Evolutionary conservation across 2,113 vertebrate genomes (phyloP), one percentile per base, ranked within the genome.

Genomic region (Aphelocoma coerulescens): DNA sequence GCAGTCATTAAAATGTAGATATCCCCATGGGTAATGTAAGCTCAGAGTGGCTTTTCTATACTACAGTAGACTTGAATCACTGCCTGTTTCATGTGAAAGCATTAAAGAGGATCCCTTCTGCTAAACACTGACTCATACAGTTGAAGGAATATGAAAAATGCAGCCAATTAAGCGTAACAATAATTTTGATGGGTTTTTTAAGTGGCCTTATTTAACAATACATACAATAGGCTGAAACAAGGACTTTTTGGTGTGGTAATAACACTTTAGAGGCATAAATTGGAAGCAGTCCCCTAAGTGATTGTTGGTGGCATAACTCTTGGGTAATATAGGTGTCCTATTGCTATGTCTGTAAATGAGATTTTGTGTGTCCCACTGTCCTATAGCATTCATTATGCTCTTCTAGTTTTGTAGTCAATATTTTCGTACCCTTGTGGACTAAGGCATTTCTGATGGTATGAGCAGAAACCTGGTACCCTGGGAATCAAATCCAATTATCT

Each of bases 401-500:
- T 77, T 41, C 71, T 66, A 71, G 52, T 67, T 67, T 83, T 62
- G 20, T 67, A 63, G 44, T 27, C 26, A 77, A n/a, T 86, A 78
- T 77, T 88, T 86, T 88, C 16, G 3, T 57, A 44, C 13, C 11
- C 61, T 93, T 89, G 88, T 77, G 91, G 72, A 41, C 39, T 51
- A 67, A 83, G 52, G 18, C 24, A 37, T 84, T 96, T 59, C 35
- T 90, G 33, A 77, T 13, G 11, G 39, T 48, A 41, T 59, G 72
- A 84, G 68, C 75, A 79, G 88, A 94, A 95, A 72, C 16, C 16
- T 93, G 39, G 48, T 90, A 48, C 39, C 5, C 8, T 61, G 76
- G 85, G 69, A 77, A 92, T 92, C 72, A 86, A 92, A 94, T 86
- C 55, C 68, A 93, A 75, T 94, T 91, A 88, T 67, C 88, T 91